Conservation (phyloP, 2,113 vertebrate genomes). For the Rhodinocichla rosea region DNA sequence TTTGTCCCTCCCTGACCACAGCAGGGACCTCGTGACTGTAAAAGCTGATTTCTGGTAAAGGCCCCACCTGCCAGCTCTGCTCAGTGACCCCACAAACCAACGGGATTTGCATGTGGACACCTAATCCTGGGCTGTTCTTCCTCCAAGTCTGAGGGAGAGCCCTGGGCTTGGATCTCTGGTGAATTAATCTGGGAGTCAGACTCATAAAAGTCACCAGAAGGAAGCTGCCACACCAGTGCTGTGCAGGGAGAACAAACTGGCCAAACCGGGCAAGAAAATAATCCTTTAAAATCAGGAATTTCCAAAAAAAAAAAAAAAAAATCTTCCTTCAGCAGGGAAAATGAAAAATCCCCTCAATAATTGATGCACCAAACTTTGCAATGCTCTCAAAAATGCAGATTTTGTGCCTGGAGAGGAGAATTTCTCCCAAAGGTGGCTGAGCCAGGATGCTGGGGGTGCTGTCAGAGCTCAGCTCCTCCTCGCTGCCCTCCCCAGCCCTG, state of each 20-base stretch:
- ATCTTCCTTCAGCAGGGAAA: not conserved
- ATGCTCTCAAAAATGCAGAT: fast-evolving
- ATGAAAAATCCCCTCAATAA: not conserved
- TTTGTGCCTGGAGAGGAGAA: not conserved
- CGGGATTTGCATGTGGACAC: fast-evolving
- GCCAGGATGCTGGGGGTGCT: not conserved
- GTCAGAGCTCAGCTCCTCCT: not conserved
- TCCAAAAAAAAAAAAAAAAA: not conserved
- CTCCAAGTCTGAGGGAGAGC: not conserved
- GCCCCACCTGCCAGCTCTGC: not conserved
- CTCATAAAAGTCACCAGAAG: not conserved
- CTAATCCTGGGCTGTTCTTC: not conserved
- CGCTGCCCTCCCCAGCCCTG: not conserved
- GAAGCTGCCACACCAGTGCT: fast-evolving
- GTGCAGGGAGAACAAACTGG: not conserved
- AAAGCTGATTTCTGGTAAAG: not conserved
- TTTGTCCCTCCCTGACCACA: not conserved
- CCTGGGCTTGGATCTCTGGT: too few species aligned
- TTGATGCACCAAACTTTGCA: not conserved
- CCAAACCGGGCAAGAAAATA: not conserved
- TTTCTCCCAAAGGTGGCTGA: not conserved
- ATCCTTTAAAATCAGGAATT: not conserved
- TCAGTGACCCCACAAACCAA: not conserved
- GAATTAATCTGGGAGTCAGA: not conserved
- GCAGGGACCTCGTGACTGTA: fast-evolving